Conservation (phyloP, 2,113 vertebrate genomes). For the Poicephalus meyeri region DNA sequence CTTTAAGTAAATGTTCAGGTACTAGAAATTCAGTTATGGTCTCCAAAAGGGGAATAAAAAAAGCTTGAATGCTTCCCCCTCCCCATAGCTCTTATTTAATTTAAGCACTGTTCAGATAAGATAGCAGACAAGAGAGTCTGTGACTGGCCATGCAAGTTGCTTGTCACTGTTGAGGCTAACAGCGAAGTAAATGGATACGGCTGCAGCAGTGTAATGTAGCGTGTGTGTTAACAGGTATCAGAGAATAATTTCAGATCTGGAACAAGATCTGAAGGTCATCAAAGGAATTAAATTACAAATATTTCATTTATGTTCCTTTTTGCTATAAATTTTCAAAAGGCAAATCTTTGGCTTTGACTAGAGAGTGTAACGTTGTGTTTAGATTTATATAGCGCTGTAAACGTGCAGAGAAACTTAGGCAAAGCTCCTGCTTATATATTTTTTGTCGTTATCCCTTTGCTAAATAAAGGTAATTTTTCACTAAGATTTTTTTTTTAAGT, state of each 20-base stretch:
- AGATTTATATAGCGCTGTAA: neutral
- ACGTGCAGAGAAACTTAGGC: neutral
- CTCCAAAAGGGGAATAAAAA: neutral
- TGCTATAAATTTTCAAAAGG: neutral
- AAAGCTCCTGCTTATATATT: neutral
- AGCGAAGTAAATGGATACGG: neutral
- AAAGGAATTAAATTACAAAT: neutral
- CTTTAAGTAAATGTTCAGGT: neutral
- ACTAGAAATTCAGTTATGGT: neutral
- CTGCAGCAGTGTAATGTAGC: neutral
- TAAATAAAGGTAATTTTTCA: neutral
- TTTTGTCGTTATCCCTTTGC: neutral
- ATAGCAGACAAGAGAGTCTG: neutral
- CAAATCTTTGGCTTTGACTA: neutral
- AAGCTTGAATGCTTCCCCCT: neutral
- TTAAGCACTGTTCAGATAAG: neutral
- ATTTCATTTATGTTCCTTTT: neutral
- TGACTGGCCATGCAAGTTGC: neutral
- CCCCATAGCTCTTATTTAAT: neutral
- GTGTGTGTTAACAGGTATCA: neutral
- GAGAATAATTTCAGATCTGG: neutral
- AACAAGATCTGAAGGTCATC: neutral
- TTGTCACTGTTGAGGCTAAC: neutral
- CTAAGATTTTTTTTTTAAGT: neutral
- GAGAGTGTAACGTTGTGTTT: neutral